A percentile compares a stretch with the other conserved stretches of the same genome.
These are phyloP conservation scores for Drosophila subquinaria DNA, from an alignment of 2,888 invertebrate genomes.

Conservation along the genomic window DNA sequence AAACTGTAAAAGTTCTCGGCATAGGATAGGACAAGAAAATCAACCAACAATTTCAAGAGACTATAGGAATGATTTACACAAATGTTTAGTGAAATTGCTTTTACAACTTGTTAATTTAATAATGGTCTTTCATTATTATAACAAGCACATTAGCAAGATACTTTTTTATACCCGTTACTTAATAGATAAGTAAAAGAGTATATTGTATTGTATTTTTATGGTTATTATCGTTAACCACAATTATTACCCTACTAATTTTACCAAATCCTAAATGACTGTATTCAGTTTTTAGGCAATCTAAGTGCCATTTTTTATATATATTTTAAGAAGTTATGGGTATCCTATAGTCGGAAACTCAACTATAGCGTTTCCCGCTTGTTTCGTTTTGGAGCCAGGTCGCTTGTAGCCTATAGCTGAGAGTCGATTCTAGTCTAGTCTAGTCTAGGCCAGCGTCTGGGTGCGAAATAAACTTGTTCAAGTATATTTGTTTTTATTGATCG, in stretches of 20 bases:
- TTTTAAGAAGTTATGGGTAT: too few species aligned
- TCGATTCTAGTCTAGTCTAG: constrained; percentile 14
- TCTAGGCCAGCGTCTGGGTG: constrained; percentile 28
- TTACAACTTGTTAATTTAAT: constrained; percentile 75
- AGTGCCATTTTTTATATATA: too few species aligned
- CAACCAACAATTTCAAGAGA: constrained; percentile 34
- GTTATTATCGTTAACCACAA: too few species aligned
- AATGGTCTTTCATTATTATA: constrained; percentile 35
- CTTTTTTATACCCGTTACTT: constrained; percentile 6
- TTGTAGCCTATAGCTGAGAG: not conserved
- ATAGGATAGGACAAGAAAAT: constrained; percentile 7
- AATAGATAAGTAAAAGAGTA: too few species aligned
- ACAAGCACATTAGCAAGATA: constrained; percentile 35
- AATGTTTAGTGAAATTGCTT: constrained; percentile 72
- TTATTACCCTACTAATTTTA: too few species aligned
- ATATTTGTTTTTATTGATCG: constrained; percentile 75
- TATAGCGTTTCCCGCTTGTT: too few species aligned
- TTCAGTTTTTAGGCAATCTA: too few species aligned
- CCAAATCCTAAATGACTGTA: too few species aligned
- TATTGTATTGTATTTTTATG: too few species aligned
- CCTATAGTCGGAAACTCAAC: too few species aligned
- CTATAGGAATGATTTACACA: constrained; percentile 64
- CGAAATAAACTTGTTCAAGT: constrained; percentile 67
- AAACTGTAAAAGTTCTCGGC: constrained; percentile 27
- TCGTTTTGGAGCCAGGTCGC: not conserved